Base-by-base conservation (phyloP, 2,797 vertebrate species). In the Parauchenoglanis ngamensis region DNA sequence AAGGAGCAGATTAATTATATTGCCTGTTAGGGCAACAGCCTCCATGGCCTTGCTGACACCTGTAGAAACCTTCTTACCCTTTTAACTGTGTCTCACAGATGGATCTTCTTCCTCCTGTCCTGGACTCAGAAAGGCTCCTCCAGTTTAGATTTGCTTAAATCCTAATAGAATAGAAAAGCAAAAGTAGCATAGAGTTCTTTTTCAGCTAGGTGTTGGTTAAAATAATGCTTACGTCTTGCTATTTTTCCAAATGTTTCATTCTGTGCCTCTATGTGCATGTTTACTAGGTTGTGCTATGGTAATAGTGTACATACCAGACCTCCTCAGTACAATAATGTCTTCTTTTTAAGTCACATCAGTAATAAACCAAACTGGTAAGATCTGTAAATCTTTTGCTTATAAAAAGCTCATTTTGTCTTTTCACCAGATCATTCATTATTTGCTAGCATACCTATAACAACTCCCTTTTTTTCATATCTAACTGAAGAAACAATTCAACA, bases 51-150 rank as follows among this genome's bases (percentile, higher is more conserved):
- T 84, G 46, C 81, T 77, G 49, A 67, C 80, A 61, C 70, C 59
- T 83, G 31, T 19, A 76, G 28, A 68, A 79, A 57, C 23, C 46
- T 31, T 75, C 56, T 17, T 70, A 63, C 28, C 17, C 56, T 63
- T 65, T 46, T 54, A 57, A 2, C 35, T 15, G 52, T 57, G 76
- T 78, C 17, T 25, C 59, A 56, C 56, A 44, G 19, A 11, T 81
- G 59, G 54, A 79, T 61, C 46, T 28, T 70, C 49, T 78, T 56
- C 52, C 12, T 79, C 23, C 46, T 75, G n/a, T 31, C 63, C 67
- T 94, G 93, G 92, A 90, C 90, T 52, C 13, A 90, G 77, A 31
- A 91, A 6, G 35, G 86, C 84, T 84, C 83, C 88, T 86, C 57
- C 1, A 65, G 77, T 91, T 90, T 88, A 49, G 54, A 86, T 81